Evolutionary conservation across 2,797 vertebrate species (phyloP).

Genomic region (Dromococcyx pavoninus): DNA sequence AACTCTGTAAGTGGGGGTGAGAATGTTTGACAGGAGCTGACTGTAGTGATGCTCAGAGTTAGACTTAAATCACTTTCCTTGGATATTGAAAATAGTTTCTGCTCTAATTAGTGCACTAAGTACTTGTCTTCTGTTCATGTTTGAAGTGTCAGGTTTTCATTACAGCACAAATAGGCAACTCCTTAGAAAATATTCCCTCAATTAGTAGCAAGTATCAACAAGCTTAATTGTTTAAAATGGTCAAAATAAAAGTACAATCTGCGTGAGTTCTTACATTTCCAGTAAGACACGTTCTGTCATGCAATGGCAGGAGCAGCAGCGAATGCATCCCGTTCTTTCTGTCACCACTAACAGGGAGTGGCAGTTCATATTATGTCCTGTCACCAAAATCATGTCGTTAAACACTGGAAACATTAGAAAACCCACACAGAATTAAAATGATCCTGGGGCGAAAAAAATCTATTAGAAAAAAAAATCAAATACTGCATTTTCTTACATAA

Average conservation of each 20-base stretch:
- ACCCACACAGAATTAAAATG: neutral
- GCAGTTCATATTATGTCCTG: neutral
- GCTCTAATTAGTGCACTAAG: conserved; percentile 13
- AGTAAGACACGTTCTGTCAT: neutral
- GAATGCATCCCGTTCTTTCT: neutral
- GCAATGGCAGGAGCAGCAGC: neutral
- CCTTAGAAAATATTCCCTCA: neutral
- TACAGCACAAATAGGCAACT: neutral
- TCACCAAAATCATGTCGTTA: neutral
- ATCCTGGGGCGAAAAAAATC: neutral
- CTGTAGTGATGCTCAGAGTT: neutral
- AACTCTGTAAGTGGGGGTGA: neutral
- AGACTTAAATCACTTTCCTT: neutral
- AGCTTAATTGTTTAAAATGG: neutral
- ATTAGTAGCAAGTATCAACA: neutral
- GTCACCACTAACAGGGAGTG: neutral
- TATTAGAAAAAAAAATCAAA: neutral
- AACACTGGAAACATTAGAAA: neutral
- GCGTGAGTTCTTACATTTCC: neutral
- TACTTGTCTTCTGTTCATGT: neutral
- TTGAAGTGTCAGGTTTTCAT: conserved; percentile 23
- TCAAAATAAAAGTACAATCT: neutral
- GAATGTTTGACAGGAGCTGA: neutral
- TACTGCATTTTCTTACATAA: neutral
- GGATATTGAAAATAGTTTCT: neutral